Evolutionary conservation across 2,888 invertebrate genomes (phyloP), one percentile per base, ranked within the genome.

Genomic region (Ennomos quercinarius): DNA sequence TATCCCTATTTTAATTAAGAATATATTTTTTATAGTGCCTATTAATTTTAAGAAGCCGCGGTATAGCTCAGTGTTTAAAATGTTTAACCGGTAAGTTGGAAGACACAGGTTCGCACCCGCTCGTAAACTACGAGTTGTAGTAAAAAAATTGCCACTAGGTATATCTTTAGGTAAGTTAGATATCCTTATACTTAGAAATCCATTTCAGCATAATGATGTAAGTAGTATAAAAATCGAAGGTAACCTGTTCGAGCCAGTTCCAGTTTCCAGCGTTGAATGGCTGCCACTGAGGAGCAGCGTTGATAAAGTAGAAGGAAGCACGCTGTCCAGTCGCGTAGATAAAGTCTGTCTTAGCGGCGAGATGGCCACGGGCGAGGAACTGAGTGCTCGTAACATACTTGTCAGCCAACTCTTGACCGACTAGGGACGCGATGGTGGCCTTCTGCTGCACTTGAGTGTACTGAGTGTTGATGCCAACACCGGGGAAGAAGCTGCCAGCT

Each of bases 211-310:
- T 17, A 2, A 17, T 17, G 27, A 27, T 6, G 27, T 27, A 27
- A 5, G 17, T 2, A 42, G 8, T 42, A 13, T 9, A 9, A 17
- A 5, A 42, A 35, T 17, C 5, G 6, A 27, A 51, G 40, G 1
- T 55, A 51, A 87, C 88, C 68, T 80, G 83, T 71, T 94, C 94
- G n/a, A 94, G 76, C 56, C 72, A 80, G 77, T 91, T 89, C 94
- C 94, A 94, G 76, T 94, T 94, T n/a, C 94, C 93, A 57, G 82
- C 92, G 66, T 95, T 95, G 71, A 94, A 93, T 0, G 87, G 87
- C 57, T 95, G 94, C 95, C 95, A 96, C 67, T 95, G 95, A 1
- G 95, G 95, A 1, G 94, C 94, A 1, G 92, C 93, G 72, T 96
- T 96, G 49, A 95, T 83, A 72, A 94, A 95, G 78, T 94, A 94